Evolutionary conservation across 2,113 vertebrate genomes (phyloP).

Genomic region (Cervus canadensis): DNA sequence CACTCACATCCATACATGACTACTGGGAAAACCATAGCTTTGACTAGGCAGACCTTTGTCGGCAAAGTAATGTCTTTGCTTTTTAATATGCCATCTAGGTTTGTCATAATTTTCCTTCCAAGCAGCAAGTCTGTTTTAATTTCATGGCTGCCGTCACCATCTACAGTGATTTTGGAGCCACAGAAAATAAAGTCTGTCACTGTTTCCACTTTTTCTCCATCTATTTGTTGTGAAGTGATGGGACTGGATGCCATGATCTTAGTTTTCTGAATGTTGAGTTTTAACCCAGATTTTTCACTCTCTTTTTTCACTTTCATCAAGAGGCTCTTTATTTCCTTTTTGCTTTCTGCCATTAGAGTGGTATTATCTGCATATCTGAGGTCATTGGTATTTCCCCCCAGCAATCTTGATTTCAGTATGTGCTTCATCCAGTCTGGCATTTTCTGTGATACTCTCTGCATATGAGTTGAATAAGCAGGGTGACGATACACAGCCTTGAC

Average conservation of each 20-base stretch:
- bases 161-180: not conserved
- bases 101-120: not conserved
- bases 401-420: not conserved
- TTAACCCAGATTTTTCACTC: not conserved
- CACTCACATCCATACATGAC: not conserved
- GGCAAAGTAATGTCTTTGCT: not conserved
- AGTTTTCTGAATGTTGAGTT: not conserved
- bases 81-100: not conserved
- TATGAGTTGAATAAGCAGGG: not conserved
- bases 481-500: not conserved
- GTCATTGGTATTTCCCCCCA: not conserved
- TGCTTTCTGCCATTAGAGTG: not conserved
- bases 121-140: not conserved
- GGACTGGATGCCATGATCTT: not conserved
- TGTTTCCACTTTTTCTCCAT: not conserved
- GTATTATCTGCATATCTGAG: not conserved
- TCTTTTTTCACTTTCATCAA: not conserved
- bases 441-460: not conserved
- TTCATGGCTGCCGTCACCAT: not conserved
- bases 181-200: not conserved
- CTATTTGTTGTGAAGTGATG: not conserved
- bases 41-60: not conserved
- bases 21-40: not conserved
- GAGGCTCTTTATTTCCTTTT: not conserved
- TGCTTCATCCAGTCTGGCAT: not conserved